Percentiles rank a stretch among this genome's conserved stretches.
These are phyloP conservation scores for Oncorhynchus tshawytscha DNA, from an alignment of 2,113 vertebrate species.

Conservation along the genomic window DNA sequence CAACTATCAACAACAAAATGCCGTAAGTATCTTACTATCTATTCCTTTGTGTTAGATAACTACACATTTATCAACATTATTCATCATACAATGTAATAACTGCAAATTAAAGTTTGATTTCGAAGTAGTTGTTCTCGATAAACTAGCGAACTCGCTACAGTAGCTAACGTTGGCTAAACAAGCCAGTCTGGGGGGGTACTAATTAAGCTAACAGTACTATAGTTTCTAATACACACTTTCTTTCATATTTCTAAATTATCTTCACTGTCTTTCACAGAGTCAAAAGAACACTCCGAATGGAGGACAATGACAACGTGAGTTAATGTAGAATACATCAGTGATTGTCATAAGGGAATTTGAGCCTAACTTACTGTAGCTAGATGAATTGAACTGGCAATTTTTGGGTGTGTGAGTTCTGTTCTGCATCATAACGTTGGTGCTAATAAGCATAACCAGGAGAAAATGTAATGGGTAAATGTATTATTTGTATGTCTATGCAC, in stretches of 20 bases:
- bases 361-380: constrained; percentile 13
- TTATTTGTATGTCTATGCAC: not conserved
- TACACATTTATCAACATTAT: not conserved
- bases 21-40: constrained; percentile 30
- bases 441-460: not conserved
- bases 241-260: too few relatives aligned
- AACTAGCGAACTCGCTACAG: too few relatives aligned
- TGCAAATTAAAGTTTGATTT: not conserved
- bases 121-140: too few relatives aligned
- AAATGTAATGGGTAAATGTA: too few relatives aligned
- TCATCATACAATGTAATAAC: not conserved
- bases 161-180: too few relatives aligned
- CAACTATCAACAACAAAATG: constrained; percentile 1
- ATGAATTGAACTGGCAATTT: not conserved
- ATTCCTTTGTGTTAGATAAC: not conserved
- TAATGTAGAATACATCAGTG: constrained; percentile 14
- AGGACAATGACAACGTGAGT: constrained; percentile 72
- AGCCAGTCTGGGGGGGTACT: too few relatives aligned
- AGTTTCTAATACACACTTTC: too few relatives aligned
- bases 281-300: constrained; percentile 74
- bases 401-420: not conserved
- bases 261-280: constrained; percentile 67
- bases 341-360: not conserved
- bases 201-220: too few relatives aligned
- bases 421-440: not conserved